Evolutionary conservation across 2,888 invertebrate genomes (phyloP).

Genomic region (Sphinx pinastri): DNA sequence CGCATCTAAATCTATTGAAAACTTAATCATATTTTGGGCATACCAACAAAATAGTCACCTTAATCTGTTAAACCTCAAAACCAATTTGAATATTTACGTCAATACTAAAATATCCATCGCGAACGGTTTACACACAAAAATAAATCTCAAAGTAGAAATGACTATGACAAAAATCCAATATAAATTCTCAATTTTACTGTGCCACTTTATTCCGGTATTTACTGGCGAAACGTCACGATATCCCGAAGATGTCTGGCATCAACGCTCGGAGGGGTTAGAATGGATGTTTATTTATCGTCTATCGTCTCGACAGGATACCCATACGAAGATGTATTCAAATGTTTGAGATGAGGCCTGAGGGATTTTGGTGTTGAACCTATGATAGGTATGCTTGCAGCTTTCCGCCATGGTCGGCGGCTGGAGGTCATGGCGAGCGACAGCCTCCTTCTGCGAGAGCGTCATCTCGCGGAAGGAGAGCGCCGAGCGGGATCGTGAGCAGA

Average conservation of each 20-base stretch:
- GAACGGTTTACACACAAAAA: constrained; percentile 22
- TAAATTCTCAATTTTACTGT: constrained; percentile 28
- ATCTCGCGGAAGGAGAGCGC: too few species aligned
- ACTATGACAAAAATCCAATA: constrained; percentile 29
- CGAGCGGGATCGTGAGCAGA: too few species aligned
- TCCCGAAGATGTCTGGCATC: constrained; percentile 19
- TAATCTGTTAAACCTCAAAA: background rate
- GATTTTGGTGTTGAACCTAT: background rate
- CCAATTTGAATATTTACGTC: constrained; percentile 11
- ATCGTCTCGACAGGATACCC: background rate
- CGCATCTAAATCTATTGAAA: too few species aligned
- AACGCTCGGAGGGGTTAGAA: constrained; percentile 25
- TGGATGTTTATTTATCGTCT: background rate
- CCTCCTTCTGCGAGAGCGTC: too few species aligned
- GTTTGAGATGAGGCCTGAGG: background rate
- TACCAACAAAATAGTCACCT: too few species aligned
- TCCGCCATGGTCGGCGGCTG: too few species aligned
- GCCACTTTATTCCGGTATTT: constrained; percentile 29
- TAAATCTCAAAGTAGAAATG: constrained; percentile 21
- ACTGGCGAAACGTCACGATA: constrained; percentile 24
- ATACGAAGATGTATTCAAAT: background rate
- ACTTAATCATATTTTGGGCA: too few species aligned
- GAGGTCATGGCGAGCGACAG: too few species aligned
- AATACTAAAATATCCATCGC: constrained; percentile 11
- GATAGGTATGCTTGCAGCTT: too few species aligned